These are phyloP conservation scores for Anoplophora glabripennis DNA, from an alignment of 1,140 invertebrate genomes.

Conservation along the genomic window DNA sequence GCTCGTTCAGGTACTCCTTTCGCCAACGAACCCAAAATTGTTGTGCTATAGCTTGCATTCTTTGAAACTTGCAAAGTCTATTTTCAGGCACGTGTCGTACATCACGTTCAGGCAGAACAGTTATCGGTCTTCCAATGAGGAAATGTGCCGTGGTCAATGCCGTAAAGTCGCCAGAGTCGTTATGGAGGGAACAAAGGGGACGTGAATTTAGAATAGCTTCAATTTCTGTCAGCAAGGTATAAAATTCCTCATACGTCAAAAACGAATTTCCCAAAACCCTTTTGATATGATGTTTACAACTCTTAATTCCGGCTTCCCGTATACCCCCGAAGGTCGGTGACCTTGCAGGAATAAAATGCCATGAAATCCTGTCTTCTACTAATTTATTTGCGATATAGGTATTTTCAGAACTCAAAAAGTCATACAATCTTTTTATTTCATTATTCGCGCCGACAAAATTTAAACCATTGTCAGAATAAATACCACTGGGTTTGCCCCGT, in stretches of 20 bases:
- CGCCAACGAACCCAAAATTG: too few species aligned
- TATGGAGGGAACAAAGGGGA: not conserved
- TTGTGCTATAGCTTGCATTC: too few species aligned
- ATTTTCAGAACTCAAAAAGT: conserved; percentile 7
- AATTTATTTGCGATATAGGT: too few species aligned
- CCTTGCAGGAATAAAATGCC: conserved; percentile 33
- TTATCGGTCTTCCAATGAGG: not conserved
- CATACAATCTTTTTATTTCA: conserved; percentile 12
- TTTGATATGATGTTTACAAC: not conserved
- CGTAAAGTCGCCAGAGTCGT: not conserved
- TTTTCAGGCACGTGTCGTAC: too few species aligned
- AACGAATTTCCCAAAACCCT: not conserved
- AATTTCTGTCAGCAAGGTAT: not conserved
- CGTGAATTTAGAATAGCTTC: not conserved
- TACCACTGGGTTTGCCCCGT: conserved; percentile 30
- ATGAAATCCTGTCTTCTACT: not conserved
- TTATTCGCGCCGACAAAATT: conserved; percentile 43
- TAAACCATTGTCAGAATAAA: conserved; percentile 41
- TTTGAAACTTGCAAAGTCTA: too few species aligned
- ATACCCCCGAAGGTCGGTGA: conserved; percentile 46
- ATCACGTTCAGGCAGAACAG: not conserved
- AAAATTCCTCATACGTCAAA: not conserved
- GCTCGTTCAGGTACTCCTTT: too few species aligned
- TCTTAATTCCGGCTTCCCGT: conserved; percentile 38
- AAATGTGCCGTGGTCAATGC: not conserved